Conservation (phyloP, 2,888 invertebrate species). For the Trichopoda pennipes region DNA sequence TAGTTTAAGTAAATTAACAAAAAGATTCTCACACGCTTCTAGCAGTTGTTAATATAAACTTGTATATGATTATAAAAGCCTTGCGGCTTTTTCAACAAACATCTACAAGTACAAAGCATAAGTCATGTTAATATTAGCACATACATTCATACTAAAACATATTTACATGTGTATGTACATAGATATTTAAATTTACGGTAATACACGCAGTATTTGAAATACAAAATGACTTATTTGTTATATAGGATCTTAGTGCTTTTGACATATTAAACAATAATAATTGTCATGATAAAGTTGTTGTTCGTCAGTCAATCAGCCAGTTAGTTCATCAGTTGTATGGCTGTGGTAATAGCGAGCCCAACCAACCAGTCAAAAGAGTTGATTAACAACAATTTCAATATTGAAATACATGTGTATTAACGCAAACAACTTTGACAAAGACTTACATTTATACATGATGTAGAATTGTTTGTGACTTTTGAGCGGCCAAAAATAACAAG, state of each 20-base stretch:
- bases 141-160: neutral
- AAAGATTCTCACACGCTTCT: constrained; percentile 45
- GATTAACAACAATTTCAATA: constrained; percentile 59
- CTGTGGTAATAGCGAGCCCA: neutral
- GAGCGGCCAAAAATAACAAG: constrained; percentile 20
- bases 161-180: neutral
- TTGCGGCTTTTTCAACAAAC: constrained; percentile 55
- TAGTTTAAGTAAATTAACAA: constrained; percentile 33
- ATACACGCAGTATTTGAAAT: constrained; percentile 21
- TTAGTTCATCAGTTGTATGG: constrained; percentile 1
- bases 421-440: neutral
- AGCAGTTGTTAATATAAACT: constrained; percentile 8
- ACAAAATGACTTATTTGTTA: constrained; percentile 59
- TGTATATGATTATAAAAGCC: constrained; percentile 33
- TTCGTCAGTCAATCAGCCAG: constrained; percentile 28
- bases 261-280: constrained; percentile 64
- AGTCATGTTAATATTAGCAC: constrained; percentile 11
- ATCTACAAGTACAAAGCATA: constrained; percentile 26
- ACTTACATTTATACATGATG: constrained; percentile 7
- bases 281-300: constrained; percentile 62
- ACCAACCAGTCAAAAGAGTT: constrained; percentile 41
- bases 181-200: constrained; percentile 11
- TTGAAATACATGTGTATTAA: constrained; percentile 15
- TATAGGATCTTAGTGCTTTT: constrained; percentile 51
- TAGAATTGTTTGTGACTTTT: constrained; percentile 42